Conservation (phyloP, 1,140 invertebrate genomes). For the Microplitis mediator region DNA sequence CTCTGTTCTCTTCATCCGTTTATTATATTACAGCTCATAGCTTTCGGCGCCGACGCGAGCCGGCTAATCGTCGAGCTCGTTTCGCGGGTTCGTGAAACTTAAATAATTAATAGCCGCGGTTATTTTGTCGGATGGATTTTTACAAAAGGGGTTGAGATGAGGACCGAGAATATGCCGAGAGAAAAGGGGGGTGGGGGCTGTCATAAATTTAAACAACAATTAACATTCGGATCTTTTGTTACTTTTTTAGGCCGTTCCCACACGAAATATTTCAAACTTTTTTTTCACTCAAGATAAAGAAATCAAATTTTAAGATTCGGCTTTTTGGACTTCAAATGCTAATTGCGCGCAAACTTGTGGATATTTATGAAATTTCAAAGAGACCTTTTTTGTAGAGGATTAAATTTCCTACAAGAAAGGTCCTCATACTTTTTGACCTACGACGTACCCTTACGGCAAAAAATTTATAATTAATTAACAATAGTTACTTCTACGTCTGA, state of each 20-base stretch:
- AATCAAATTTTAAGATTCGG: too few relatives aligned
- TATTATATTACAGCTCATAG: constrained; percentile 8
- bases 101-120: constrained; percentile 43
- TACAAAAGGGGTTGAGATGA: too few relatives aligned
- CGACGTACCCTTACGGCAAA: too few relatives aligned
- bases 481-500: too few relatives aligned
- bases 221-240: constrained; percentile 47
- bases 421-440: too few relatives aligned
- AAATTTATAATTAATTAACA: too few relatives aligned
- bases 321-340: neutral
- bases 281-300: neutral
- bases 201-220: constrained; percentile 61
- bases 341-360: too few relatives aligned
- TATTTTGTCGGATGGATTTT: constrained; percentile 36
- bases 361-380: too few relatives aligned
- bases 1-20: neutral
- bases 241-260: constrained; percentile 26
- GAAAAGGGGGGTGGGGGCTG: constrained; percentile 35
- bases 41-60: constrained; percentile 28
- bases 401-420: too few relatives aligned
- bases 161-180: too few relatives aligned
- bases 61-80: constrained; percentile 49
- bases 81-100: constrained; percentile 41
- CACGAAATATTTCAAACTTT: neutral
- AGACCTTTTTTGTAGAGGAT: too few relatives aligned